These are phyloP conservation scores for Ladona fulva DNA, from an alignment of 1,140 invertebrate species.

Conservation along the genomic window DNA sequence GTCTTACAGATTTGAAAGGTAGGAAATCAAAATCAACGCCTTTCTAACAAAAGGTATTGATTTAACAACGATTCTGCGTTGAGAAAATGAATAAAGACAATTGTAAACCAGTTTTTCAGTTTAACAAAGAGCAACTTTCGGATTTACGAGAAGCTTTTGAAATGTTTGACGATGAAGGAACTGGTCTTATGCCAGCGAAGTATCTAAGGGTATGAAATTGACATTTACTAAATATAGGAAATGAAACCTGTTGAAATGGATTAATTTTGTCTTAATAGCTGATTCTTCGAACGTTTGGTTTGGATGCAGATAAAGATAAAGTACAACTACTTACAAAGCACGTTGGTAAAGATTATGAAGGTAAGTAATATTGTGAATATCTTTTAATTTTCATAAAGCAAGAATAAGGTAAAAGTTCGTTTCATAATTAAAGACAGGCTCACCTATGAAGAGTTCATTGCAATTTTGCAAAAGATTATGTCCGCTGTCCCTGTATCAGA, in stretches of 20 bases:
- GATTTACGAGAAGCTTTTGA: background rate
- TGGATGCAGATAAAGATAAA: background rate
- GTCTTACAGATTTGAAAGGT: no score
- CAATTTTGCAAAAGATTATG: background rate
- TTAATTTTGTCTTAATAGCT: background rate
- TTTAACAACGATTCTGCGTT: no score
- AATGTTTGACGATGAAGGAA: background rate
- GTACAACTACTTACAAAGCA: background rate
- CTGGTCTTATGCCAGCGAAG: background rate
- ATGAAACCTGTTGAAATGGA: background rate
- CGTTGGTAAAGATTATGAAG: background rate
- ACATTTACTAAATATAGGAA: background rate
- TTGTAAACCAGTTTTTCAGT: background rate
- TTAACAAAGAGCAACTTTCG: background rate
- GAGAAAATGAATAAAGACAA: no score
- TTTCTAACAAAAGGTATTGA: no score
- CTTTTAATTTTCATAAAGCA: background rate
- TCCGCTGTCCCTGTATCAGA: background rate
- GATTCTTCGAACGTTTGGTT: background rate
- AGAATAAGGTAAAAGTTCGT: background rate
- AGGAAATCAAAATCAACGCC: no score
- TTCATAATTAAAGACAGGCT: background rate
- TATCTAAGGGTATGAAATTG: background rate
- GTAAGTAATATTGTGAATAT: background rate
- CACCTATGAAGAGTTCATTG: background rate